Evolutionary conservation across 2,797 vertebrate species (phyloP).

Genomic region (Sebastes oblongus): DNA sequence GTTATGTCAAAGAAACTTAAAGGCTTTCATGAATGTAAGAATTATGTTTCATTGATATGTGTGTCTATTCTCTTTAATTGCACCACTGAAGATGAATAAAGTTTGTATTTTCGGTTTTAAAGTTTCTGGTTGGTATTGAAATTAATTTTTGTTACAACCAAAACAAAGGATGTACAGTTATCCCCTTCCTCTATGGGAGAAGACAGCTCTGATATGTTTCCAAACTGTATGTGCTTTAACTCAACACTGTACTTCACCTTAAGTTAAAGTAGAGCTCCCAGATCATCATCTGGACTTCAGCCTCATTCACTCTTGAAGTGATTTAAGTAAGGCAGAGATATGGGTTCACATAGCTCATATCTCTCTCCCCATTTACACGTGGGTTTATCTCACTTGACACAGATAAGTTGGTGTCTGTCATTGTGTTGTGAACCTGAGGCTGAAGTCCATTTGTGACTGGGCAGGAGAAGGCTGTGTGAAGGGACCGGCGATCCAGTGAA

Average conservation of each 20-base stretch:
- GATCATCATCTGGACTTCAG: constrained; percentile 61
- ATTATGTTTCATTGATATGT: neutral
- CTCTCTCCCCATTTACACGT: constrained; percentile 27
- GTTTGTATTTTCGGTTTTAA: neutral
- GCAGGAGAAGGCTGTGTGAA: constrained; percentile 34
- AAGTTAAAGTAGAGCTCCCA: neutral
- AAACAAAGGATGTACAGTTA: neutral
- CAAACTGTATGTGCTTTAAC: neutral
- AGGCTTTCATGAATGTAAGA: neutral
- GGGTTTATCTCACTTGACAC: constrained; percentile 65
- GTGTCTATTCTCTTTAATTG: neutral
- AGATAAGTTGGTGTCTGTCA: constrained; percentile 71
- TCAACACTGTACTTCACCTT: neutral
- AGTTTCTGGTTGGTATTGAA: neutral
- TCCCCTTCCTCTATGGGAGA: neutral
- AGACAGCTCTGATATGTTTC: neutral
- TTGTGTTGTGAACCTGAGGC: constrained; percentile 66
- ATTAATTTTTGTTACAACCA: neutral
- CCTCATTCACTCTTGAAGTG: constrained; percentile 44
- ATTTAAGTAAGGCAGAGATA: constrained; percentile 46
- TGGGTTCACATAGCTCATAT: constrained; percentile 29
- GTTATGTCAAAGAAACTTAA: neutral
- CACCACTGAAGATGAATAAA: constrained; percentile 11
- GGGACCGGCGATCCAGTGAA: constrained; percentile 46
- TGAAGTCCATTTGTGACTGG: constrained; percentile 79